These are phyloP conservation scores for Oreochromis grahami DNA, from an alignment of 2,797 vertebrate species.

Conservation along the genomic window DNA sequence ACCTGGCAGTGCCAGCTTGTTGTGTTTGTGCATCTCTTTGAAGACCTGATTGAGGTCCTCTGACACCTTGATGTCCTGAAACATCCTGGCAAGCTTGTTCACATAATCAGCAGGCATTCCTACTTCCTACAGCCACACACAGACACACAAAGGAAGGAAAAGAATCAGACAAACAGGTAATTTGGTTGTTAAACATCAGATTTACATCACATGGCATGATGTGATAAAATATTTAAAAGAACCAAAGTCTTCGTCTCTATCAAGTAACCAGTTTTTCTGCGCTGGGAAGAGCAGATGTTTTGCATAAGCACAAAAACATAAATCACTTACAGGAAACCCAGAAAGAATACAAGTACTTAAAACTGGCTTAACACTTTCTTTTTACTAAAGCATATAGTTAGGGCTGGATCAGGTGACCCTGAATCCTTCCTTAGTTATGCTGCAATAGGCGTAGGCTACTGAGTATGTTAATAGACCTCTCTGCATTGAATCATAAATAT, in stretches of 20 bases:
- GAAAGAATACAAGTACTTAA: rapidly evolving
- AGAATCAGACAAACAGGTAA: rapidly evolving
- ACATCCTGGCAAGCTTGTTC: conserved; percentile 97
- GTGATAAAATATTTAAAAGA: background rate
- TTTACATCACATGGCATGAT: background rate
- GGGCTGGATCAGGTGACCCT: background rate
- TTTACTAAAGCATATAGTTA: background rate
- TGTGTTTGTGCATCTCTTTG: conserved; percentile 99
- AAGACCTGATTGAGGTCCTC: conserved; percentile 98
- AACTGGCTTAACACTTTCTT: background rate
- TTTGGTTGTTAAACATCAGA: background rate
- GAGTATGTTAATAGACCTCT: rapidly evolving
- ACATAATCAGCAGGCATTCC: conserved; percentile 98
- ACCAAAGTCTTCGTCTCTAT: background rate
- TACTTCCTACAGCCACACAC: conserved; percentile 81
- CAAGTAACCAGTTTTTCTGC: background rate
- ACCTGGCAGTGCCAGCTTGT: conserved; percentile 96
- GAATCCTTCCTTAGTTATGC: background rate
- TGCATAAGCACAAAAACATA: background rate
- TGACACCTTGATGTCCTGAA: conserved; percentile 98
- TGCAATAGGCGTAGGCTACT: background rate
- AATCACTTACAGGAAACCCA: background rate
- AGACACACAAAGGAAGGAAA: background rate
- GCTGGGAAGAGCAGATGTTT: background rate
- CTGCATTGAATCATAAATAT: rapidly evolving